A percentile compares a stretch with the other conserved stretches of the same genome.
Conservation (phyloP, 2,888 invertebrate genomes). For the Nomada flava region DNA sequence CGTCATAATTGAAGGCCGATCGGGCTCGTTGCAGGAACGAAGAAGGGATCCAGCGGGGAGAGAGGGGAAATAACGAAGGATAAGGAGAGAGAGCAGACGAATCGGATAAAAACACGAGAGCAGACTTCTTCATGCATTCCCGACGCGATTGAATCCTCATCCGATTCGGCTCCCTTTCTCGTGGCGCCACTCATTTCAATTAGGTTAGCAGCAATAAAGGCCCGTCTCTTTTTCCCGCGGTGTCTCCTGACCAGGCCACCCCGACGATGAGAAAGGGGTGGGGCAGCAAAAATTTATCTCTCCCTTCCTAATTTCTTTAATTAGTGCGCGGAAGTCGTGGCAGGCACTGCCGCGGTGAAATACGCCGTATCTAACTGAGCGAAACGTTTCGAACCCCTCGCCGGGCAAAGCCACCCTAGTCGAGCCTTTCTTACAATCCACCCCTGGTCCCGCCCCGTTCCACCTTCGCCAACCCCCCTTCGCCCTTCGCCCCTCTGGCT, state of each 20-base stretch:
- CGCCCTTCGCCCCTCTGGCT: neutral
- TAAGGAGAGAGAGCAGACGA: neutral
- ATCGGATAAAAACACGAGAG: conserved; percentile 25
- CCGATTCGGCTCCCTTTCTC: conserved; percentile 51
- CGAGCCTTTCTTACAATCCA: conserved; percentile 68
- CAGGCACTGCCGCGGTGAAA: conserved; percentile 67
- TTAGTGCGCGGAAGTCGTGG: conserved; percentile 71
- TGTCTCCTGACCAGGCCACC: conserved; percentile 5
- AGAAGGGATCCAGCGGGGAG: conserved; percentile 5
- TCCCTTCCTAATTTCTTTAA: conserved; percentile 71
- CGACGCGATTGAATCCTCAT: conserved; percentile 40
- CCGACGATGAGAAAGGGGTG: neutral
- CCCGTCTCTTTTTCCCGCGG: conserved; percentile 26
- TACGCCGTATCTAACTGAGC: conserved; percentile 74
- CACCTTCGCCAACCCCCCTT: conserved; percentile 25
- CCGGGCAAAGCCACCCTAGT: conserved; percentile 69
- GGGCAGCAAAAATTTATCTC: conserved; percentile 61
- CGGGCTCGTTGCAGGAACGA: conserved; percentile 32
- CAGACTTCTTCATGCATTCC: conserved; percentile 32
- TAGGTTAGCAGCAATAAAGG: conserved; percentile 67
- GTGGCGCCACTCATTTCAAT: conserved; percentile 67
- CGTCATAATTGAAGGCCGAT: conserved; percentile 56
- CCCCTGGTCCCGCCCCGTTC: conserved; percentile 19
- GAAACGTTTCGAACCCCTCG: conserved; percentile 71
- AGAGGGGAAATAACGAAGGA: neutral